Evolutionary conservation across 2,888 invertebrate species (phyloP).

Genomic region (Drosophila neonasuta): DNA sequence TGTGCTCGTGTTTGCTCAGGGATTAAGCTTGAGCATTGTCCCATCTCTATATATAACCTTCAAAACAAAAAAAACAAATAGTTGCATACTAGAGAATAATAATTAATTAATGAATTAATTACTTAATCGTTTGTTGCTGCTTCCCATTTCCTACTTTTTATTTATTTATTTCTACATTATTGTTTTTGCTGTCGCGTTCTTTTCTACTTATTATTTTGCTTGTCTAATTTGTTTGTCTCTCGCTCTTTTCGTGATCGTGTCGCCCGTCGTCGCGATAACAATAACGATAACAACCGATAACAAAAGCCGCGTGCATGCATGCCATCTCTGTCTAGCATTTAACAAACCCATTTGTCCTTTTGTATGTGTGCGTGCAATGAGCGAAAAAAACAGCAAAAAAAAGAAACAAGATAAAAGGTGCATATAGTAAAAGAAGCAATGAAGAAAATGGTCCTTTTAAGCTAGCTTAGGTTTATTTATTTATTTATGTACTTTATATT

Average conservation of each 20-base stretch:
- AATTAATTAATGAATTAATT: constrained; percentile 1
- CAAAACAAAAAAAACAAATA: neutral
- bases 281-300: neutral
- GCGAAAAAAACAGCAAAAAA: neutral
- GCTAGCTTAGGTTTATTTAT: constrained; percentile 4
- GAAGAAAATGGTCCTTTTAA: constrained; percentile 5
- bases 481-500: constrained; percentile 3
- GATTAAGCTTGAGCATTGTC: constrained; percentile 17
- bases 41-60: constrained; percentile 13
- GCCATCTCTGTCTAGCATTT: constrained; percentile 39
- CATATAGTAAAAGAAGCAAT: constrained; percentile 38
- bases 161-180: neutral
- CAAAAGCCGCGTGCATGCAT: constrained; percentile 31
- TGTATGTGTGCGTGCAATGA: constrained; percentile 24
- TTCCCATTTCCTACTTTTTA: neutral
- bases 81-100: constrained; percentile 3
- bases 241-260: neutral
- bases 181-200: neutral
- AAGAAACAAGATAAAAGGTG: constrained; percentile 33
- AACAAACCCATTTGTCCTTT: constrained; percentile 14
- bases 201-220: neutral
- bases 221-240: constrained; percentile 2
- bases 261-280: neutral
- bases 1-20: constrained; percentile 42
- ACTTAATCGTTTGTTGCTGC: neutral